These are phyloP conservation scores for Catajapyx aquilonaris DNA, from an alignment of 1,140 invertebrate genomes.

Conservation along the genomic window DNA sequence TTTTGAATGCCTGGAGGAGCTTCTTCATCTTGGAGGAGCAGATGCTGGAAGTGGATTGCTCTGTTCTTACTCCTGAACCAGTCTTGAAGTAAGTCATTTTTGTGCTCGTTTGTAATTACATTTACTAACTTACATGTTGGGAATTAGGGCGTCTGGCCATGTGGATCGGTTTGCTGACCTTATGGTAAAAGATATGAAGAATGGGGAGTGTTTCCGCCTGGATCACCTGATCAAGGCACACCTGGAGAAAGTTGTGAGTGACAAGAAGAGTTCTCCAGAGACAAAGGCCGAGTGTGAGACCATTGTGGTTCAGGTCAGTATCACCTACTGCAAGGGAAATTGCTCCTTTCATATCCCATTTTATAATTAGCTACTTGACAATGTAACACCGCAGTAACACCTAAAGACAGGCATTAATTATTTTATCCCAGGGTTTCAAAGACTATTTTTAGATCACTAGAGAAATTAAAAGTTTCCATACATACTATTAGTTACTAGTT, in stretches of 20 bases:
- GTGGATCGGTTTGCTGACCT: constrained; percentile 97
- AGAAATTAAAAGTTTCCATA: too few species aligned
- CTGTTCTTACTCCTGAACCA: constrained; percentile 87
- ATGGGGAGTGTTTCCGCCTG: constrained; percentile 87
- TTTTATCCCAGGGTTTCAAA: too few species aligned
- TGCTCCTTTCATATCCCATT: too few species aligned
- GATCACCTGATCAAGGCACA: constrained; percentile 98
- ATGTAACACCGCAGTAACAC: too few species aligned
- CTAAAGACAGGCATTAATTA: too few species aligned
- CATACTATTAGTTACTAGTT: too few species aligned
- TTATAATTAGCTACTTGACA: too few species aligned
- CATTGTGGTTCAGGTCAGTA: constrained; percentile 44
- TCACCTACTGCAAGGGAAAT: constrained; percentile 1
- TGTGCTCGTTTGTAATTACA: background rate
- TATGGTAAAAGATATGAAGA: constrained; percentile 95
- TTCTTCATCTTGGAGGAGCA: constrained; percentile 95
- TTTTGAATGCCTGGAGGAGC: constrained; percentile 81
- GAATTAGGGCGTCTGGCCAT: constrained; percentile 85
- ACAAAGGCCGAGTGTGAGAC: constrained; percentile 54
- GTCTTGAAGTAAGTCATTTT: constrained; percentile 79
- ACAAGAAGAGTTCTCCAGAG: constrained; percentile 56
- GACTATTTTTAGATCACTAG: too few species aligned
- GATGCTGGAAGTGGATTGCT: constrained; percentile 97
- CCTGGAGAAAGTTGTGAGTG: constrained; percentile 66
- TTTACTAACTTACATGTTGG: background rate